Evolutionary conservation across 2,113 vertebrate species (phyloP), one percentile per base, ranked within the genome.

Genomic region (Rhizomys pruinosus): DNA sequence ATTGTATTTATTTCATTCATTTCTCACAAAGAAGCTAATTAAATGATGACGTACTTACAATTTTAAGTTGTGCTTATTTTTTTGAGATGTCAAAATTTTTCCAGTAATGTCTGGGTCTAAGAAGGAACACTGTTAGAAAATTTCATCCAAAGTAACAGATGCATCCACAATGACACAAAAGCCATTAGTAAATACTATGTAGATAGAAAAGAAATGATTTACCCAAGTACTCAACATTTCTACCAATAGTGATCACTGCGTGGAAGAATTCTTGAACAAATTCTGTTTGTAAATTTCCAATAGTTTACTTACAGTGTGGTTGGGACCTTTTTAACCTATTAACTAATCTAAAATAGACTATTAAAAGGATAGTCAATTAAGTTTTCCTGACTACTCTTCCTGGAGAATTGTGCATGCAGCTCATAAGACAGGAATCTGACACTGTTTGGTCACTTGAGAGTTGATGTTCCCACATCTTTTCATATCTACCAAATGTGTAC

Each of bases 221-320:
- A 10, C 17, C 23, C 47, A 42, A 73, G 55, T 79, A 20, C 89
- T 66, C 87, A 20, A 72, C 42, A 20, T 89, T 93, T 29, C 69
- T 72, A 89, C 44, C 52, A 88, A 39, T 64, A 69, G 61, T 42
- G 17, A 3, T 76, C 17, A 44, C 69, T 5, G 0, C 37, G n/a
- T 80, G 23, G 32, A 57, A 86, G 44, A 85, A 87, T 84, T 93
- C 47, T 73, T 92, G 15, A 89, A 90, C 10, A 90, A 91, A 66
- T 66, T 87, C 47, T 85, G 16, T 71, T 86, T 6, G 73, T 71
- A 77, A 88, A 82, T 93, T 90, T 20, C 68, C 59, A 2, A 32
- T 57, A 52, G 79, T 11, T 77, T 79, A 84, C 25, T 77, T 74
- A 63, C 29, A 47, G 2, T 96, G 91, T 72, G n/a, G 82, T 89